Evolutionary conservation across 2,113 vertebrate species (phyloP).

Genomic region (Conger conger): DNA sequence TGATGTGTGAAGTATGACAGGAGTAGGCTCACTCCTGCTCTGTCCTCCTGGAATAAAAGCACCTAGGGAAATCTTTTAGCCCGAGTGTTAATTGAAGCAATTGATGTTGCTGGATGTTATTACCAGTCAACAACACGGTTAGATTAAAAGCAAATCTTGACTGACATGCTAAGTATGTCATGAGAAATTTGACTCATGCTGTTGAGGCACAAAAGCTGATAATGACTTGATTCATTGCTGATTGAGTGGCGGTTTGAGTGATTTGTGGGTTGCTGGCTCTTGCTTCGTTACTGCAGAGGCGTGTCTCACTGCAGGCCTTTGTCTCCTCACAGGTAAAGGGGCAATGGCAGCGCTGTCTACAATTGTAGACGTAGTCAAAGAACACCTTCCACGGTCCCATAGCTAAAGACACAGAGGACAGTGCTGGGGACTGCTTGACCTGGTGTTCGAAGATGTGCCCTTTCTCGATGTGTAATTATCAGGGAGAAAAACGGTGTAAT

Average conservation of each 20-base stretch:
- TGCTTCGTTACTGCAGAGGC: not conserved
- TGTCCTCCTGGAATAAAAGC: not conserved
- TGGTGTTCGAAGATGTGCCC: not conserved
- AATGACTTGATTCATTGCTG: not conserved
- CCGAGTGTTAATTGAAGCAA: not conserved
- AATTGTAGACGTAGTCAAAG: constrained; percentile 74
- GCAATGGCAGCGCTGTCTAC: constrained; percentile 92
- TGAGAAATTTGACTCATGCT: not conserved
- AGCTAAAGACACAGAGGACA: constrained; percentile 23
- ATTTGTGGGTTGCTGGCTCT: not conserved
- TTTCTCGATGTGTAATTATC: not conserved
- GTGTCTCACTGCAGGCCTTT: not conserved
- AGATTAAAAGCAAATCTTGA: not conserved
- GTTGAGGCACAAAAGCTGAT: not conserved
- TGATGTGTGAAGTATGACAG: not conserved
- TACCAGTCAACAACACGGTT: not conserved
- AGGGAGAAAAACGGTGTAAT: not conserved
- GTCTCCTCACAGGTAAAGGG: constrained; percentile 75
- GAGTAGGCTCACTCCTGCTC: not conserved
- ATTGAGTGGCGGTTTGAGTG: not conserved
- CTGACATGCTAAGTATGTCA: not conserved
- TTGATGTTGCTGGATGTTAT: not conserved
- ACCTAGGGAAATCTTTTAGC: not conserved
- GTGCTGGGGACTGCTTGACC: not conserved
- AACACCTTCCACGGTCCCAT: constrained; percentile 49